These are phyloP conservation scores for Leptobrachium ailaonicum DNA, from an alignment of 2,113 vertebrate genomes.

Conservation along the genomic window DNA sequence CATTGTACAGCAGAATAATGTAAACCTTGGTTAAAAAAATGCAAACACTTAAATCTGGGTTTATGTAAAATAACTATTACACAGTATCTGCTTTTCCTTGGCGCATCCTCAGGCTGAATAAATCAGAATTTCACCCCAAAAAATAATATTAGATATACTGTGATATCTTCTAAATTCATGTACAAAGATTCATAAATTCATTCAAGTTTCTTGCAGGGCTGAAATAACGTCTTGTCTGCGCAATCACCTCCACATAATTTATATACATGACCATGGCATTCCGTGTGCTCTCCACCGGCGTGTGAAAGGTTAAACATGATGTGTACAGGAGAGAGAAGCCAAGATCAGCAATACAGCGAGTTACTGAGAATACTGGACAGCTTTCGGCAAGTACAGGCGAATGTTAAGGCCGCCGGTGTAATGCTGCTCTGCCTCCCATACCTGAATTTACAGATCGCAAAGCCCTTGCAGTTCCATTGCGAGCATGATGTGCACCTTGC, in stretches of 20 bases:
- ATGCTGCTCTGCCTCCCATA: neutral
- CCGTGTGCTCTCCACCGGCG: neutral
- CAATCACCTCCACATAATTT: neutral
- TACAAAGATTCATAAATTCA: no score
- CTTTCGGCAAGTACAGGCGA: conserved; percentile 4
- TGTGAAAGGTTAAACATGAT: neutral
- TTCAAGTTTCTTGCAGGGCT: neutral
- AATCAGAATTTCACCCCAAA: neutral
- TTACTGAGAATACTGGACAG: conserved; percentile 19
- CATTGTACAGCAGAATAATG: no score
- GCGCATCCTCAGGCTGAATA: no score
- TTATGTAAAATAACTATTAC: no score
- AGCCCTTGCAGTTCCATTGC: neutral
- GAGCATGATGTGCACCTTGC: no score
- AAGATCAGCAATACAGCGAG: conserved; percentile 7
- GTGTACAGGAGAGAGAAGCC: neutral
- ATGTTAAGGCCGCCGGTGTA: neutral
- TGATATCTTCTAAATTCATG: neutral
- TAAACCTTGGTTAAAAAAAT: no score
- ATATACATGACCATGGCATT: neutral
- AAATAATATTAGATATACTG: neutral
- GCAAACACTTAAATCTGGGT: no score
- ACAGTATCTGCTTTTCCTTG: no score
- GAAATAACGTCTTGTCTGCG: neutral
- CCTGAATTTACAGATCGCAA: neutral